Evolutionary conservation across 2,888 invertebrate genomes (phyloP), one percentile per base, ranked within the genome.

Genomic region (Branchinecta sandiegonensis): DNA sequence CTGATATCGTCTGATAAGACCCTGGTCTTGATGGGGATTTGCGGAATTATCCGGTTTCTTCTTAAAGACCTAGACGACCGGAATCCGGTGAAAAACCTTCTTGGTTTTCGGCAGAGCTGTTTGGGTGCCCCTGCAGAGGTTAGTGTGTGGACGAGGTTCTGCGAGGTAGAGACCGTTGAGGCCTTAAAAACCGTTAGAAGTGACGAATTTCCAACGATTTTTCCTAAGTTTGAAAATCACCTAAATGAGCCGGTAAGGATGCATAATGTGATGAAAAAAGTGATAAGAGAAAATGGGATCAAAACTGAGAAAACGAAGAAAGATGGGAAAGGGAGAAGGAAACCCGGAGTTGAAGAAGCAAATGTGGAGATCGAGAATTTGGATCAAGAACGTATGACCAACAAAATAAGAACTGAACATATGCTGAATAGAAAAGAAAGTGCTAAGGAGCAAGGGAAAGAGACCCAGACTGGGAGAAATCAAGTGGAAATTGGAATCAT

Each of bases 141-240:
- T 10, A 91, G 92, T 10, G 81, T 89, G 56, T 94, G 93, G 94
- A 94, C 94, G 0, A 88, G 87, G 74, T 92, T 92, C 76, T 94
- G 94, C 80, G 94, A 94, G 81, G 82, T 81, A 14, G 77, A 79
- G 68, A 82, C 85, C 1, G 78, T 86, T 0, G 81, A 82, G 71
- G 72, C 81, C 23, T 72, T 77, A 12, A 75, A 76, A 68, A 74
- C 46, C 8, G 37, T 65, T 13, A 48, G 14, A 47, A 6, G n/a
- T 14, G 14, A 73, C 17, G 71, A 73, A 65, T 71, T 93, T 68
- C 90, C 93, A 0, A 76, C 79, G n/a, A 85, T 86, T 74, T 77
- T 94, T 67, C 81, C 86, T 1, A 81, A 88, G 71, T 89, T 93
- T 75, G 94, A 95, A 78, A 83, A 84, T 72, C 94, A 94, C 76